Conservation (phyloP, 53 echinoderm and acorn worm genomes). For the Echinometra lucunter region DNA sequence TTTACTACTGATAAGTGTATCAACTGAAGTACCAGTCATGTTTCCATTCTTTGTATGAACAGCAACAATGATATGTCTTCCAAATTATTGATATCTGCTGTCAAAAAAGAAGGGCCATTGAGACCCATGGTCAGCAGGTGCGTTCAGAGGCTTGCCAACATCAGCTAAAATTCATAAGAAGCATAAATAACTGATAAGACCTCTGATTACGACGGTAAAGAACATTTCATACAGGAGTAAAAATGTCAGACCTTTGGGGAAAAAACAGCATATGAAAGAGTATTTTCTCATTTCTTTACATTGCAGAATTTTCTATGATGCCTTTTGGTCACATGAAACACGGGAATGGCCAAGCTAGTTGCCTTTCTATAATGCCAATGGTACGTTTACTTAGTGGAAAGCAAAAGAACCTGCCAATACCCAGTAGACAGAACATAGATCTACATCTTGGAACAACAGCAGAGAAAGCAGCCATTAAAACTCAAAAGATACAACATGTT, state of each 20-base stretch:
- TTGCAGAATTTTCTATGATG: neutral
- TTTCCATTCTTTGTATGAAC: neutral
- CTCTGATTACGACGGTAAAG: neutral
- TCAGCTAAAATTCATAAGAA: neutral
- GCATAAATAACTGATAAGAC: neutral
- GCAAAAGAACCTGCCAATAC: neutral
- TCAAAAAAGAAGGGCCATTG: neutral
- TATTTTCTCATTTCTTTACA: neutral
- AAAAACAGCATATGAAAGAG: neutral
- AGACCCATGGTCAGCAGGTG: neutral
- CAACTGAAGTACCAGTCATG: neutral
- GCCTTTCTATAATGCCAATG: neutral
- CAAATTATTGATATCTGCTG: neutral
- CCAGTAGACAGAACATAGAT: neutral
- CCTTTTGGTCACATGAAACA: neutral
- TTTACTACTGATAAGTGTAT: neutral
- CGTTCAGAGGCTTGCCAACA: neutral
- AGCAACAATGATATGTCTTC: neutral
- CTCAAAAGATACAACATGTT: neutral
- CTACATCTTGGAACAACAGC: neutral
- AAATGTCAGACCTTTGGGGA: neutral
- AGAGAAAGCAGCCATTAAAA: constrained; percentile 10
- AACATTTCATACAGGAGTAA: neutral
- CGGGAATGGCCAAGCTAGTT: neutral
- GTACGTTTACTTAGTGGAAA: neutral